Conservation (phyloP, 2,797 vertebrate genomes). For the Cichlasoma orientale region DNA sequence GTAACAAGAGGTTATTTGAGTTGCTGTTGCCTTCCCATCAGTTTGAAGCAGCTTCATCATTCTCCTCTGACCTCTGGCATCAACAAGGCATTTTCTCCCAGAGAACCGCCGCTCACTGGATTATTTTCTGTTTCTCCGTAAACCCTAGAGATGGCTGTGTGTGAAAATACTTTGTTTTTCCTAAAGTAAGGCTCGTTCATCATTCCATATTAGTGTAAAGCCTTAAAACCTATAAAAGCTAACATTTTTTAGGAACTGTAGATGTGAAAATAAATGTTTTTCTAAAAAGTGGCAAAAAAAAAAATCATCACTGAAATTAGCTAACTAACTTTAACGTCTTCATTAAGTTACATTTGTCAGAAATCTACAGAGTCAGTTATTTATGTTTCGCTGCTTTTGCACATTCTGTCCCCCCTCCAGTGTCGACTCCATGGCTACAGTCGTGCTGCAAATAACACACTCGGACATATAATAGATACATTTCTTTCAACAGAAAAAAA, state of each 20-base stretch:
- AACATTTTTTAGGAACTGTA: too few relatives aligned
- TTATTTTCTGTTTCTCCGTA: accelerated
- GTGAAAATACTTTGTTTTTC: neutral
- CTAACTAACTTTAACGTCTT: neutral
- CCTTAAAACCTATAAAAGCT: neutral
- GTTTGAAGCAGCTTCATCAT: neutral
- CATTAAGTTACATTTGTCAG: neutral
- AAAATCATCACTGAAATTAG: neutral
- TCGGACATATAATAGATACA: neutral
- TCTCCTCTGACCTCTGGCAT: neutral
- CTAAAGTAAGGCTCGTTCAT: neutral
- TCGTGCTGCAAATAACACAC: neutral
- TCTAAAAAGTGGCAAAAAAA: too few relatives aligned
- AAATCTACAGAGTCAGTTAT: neutral
- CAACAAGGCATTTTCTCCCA: neutral
- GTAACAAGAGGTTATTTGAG: neutral
- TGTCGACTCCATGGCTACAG: neutral
- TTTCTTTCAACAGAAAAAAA: neutral
- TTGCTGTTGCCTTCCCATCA: neutral
- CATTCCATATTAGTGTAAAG: accelerated
- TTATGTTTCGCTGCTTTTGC: neutral
- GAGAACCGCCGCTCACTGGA: neutral
- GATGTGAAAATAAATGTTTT: too few relatives aligned
- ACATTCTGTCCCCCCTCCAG: neutral
- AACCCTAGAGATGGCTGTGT: neutral